Evolutionary conservation across 2,797 vertebrate species (phyloP).

Genomic region (Micropoecilia bifurca): DNA sequence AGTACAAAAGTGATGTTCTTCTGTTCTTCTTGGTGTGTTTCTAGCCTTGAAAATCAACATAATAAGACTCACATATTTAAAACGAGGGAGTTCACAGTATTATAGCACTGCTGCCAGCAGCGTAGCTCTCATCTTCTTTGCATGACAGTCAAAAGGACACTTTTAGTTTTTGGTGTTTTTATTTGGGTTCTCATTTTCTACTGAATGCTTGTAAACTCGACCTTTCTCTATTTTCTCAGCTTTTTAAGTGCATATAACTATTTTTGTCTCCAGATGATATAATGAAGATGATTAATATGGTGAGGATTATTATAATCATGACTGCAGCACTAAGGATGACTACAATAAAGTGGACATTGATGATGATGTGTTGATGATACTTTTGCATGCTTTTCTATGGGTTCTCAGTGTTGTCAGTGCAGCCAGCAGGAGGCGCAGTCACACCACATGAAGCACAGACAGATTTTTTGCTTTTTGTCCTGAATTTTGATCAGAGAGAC

Average conservation of each 20-base stretch:
- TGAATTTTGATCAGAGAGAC: neutral
- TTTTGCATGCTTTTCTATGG: slow-evolving; percentile 76
- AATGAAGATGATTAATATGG: slow-evolving; percentile 56
- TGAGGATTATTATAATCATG: slow-evolving; percentile 55
- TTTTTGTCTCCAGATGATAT: slow-evolving; percentile 80
- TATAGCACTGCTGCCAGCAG: slow-evolving; percentile 69
- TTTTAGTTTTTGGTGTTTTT: slow-evolving; percentile 47
- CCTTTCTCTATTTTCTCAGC: slow-evolving; percentile 80
- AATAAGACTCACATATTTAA: slow-evolving; percentile 68
- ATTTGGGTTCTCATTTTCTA: slow-evolving; percentile 77
- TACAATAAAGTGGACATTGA: slow-evolving; percentile 40
- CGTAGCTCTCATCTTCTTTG: slow-evolving; percentile 77
- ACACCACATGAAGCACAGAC: slow-evolving; percentile 43
- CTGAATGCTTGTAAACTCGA: slow-evolving; percentile 80
- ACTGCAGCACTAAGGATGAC: slow-evolving; percentile 58
- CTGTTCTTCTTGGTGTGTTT: slow-evolving; percentile 75
- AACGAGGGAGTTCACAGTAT: slow-evolving; percentile 70
- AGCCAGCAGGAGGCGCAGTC: slow-evolving; percentile 66
- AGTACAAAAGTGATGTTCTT: slow-evolving; percentile 73
- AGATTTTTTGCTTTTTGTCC: slow-evolving; percentile 1
- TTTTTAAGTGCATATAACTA: slow-evolving; percentile 81
- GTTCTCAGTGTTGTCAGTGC: slow-evolving; percentile 76
- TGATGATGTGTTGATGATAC: slow-evolving; percentile 57
- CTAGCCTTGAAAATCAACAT: slow-evolving; percentile 67
- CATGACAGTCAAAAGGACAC: slow-evolving; percentile 78